These are phyloP conservation scores for Harpalus rubripes DNA, from an alignment of 2,888 invertebrate species.

Conservation along the genomic window DNA sequence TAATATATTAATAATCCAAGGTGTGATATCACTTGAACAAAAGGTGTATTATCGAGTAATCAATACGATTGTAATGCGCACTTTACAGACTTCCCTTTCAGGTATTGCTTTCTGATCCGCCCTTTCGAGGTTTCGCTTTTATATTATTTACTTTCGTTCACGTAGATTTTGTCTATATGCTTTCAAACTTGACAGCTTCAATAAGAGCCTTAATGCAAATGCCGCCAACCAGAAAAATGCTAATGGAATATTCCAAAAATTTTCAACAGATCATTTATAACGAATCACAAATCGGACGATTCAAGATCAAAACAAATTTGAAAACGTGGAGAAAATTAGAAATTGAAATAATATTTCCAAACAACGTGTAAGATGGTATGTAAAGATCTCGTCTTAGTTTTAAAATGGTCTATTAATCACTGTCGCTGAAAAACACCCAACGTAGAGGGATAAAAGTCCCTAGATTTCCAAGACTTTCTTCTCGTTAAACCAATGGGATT, in stretches of 20 bases:
- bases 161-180: constrained; percentile 50
- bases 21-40: constrained; percentile 11
- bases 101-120: constrained; percentile 52
- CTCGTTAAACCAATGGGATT: constrained; percentile 41
- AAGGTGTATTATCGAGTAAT: constrained; percentile 31
- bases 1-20: neutral
- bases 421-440: constrained; percentile 16
- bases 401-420: constrained; percentile 40
- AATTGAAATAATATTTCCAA: no score
- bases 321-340: neutral
- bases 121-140: constrained; percentile 45
- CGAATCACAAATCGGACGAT: neutral
- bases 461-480: constrained; percentile 30
- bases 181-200: constrained; percentile 38
- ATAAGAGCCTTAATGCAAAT: constrained; percentile 27
- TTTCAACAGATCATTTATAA: neutral
- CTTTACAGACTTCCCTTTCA: constrained; percentile 21
- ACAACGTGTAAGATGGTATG: neutral
- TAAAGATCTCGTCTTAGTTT: constrained; percentile 13
- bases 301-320: neutral
- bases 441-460: constrained; percentile 24
- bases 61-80: constrained; percentile 42
- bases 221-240: constrained; percentile 12
- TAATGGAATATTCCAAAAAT: constrained; percentile 11
- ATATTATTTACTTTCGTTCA: constrained; percentile 41